Percentiles rank a stretch among this genome's conserved stretches.
Evolutionary conservation across 1,140 invertebrate species (phyloP).

Genomic region (Ganaspis sp.): DNA sequence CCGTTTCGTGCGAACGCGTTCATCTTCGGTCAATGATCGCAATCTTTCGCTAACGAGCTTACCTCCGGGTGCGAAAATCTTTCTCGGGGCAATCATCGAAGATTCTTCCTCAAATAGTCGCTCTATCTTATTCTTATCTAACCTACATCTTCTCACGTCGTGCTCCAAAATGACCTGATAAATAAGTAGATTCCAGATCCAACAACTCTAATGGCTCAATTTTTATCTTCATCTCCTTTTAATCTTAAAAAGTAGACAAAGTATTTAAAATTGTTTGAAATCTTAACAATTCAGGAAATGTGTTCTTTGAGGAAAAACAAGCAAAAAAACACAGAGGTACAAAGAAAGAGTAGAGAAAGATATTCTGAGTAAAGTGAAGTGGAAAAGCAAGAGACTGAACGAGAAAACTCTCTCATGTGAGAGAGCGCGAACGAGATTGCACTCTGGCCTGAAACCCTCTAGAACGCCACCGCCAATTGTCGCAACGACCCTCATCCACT

Average conservation of each 20-base stretch:
- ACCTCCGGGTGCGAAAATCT: slow-evolving; percentile 71
- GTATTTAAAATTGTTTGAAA: slow-evolving; percentile 7
- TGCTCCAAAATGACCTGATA: not conserved
- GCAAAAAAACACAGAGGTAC: slow-evolving; percentile 18
- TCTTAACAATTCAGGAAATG: not conserved
- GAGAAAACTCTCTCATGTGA: slow-evolving; percentile 62
- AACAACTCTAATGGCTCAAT: slow-evolving; percentile 17
- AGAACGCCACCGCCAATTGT: slow-evolving; percentile 63
- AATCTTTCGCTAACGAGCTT: slow-evolving; percentile 71
- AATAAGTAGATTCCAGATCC: not conserved
- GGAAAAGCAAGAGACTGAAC: slow-evolving; percentile 50
- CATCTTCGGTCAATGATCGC: slow-evolving; percentile 75
- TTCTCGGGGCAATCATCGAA: slow-evolving; percentile 52
- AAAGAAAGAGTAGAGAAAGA: slow-evolving; percentile 29
- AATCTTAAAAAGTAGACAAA: no score
- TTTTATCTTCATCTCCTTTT: no score
- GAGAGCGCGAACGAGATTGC: slow-evolving; percentile 70
- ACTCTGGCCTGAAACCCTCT: slow-evolving; percentile 49
- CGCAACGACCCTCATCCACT: slow-evolving; percentile 58
- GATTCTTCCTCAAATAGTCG: slow-evolving; percentile 46
- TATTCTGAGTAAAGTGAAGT: not conserved
- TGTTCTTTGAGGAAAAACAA: slow-evolving; percentile 37
- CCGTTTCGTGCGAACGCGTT: slow-evolving; percentile 68
- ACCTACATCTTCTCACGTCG: slow-evolving; percentile 11
- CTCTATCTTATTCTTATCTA: slow-evolving; percentile 35